Evolutionary conservation across 2,888 invertebrate genomes (phyloP), one percentile per base, ranked within the genome.

Genomic region (Hyppa rectilinea): DNA sequence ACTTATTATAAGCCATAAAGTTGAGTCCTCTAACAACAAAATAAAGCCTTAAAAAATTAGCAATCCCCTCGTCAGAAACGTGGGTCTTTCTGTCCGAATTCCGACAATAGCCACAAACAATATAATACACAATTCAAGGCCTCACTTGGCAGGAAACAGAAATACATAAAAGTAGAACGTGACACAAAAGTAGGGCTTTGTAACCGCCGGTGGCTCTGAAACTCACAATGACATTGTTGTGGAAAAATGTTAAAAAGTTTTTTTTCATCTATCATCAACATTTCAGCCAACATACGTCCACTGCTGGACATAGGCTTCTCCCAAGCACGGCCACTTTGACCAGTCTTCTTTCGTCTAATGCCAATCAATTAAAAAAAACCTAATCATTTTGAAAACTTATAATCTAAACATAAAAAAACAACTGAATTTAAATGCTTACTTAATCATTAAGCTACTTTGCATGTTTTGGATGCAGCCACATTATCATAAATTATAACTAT

Each of bases 121-220:
- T 31, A 73, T 74, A 70, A 80, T 68, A 83, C 69, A 63, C 60
- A 78, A 82, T 78, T 58, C 65, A 60, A 59, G 43, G 50, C 63
- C 69, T 59, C 69, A 75, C 69, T 71, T 49, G 23, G 49, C 49
- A 64, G 69, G 64, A 60, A 75, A 62, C 62, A 77, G 72, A 73
- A 74, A 63, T 77, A 77, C 75, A 80, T 82, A 82, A 83, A 83
- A 83, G 69, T 17, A 20, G 81, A 53, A 81, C 82, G 83, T 83
- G 82, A 81, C 71, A 47, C n/a, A 31, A n/a, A 62, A 29, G 12
- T 43, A 4, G 23, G 23, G 52, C 20, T 9, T 31, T 29, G 4
- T 40, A 9, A 26, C 5, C 14, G 23, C 5, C 14, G 23, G 14
- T 34, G 20, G n/a, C 10, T 49, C 29, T 10, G 40, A 49, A 47